These are phyloP conservation scores for Lamellibrachia satsuma DNA, from an alignment of 2,888 invertebrate genomes.

Conservation along the genomic window DNA sequence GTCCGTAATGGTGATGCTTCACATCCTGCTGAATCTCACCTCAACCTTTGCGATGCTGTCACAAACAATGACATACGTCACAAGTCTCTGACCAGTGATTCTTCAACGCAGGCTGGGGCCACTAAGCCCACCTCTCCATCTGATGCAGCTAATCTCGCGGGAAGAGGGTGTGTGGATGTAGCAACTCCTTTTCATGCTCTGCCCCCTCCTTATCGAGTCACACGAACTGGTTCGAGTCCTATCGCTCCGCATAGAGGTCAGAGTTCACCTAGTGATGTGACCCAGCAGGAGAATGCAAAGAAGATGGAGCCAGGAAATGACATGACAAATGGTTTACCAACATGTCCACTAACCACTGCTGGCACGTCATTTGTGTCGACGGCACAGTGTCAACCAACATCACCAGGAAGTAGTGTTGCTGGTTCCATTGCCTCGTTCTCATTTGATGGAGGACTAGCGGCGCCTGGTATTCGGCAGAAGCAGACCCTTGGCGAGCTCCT, in stretches of 20 bases:
- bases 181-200: background rate
- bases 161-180: background rate
- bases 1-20: background rate
- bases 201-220: background rate
- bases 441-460: background rate
- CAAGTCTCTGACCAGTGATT: background rate
- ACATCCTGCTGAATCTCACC: background rate
- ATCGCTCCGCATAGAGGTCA: background rate
- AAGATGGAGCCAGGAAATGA: background rate
- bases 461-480: conserved; percentile 17
- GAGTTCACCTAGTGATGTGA: background rate
- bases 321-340: background rate
- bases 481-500: conserved; percentile 38
- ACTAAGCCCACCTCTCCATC: background rate
- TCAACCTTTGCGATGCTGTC: background rate
- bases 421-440: background rate
- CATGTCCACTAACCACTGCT: background rate
- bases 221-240: background rate
- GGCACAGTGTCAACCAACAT: background rate
- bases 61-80: background rate
- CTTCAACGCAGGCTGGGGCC: background rate
- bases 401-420: conserved; percentile 13
- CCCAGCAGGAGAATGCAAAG: background rate
- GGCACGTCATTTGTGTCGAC: background rate
- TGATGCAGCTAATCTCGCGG: background rate